A percentile compares a stretch with the other conserved stretches of the same genome.
phyloP scores from a whole-genome alignment of 1,140 invertebrate species.

The Laupala kohalensis region DNA sequence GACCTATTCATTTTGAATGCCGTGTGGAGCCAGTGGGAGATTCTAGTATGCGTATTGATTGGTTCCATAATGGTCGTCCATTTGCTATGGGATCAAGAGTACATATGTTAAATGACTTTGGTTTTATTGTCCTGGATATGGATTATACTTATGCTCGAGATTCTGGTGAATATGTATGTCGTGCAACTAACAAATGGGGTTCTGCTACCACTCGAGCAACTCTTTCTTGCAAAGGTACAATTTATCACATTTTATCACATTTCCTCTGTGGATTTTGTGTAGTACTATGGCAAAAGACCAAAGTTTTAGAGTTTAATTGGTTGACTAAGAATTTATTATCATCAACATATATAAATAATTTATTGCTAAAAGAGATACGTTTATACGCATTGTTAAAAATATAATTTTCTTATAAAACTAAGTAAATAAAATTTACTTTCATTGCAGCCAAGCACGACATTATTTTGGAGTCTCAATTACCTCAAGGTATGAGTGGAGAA shows the following conservation, averaged over 20 bases:
- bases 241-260: too few relatives aligned
- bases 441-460: conserved; percentile 64
- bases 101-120: conserved; percentile 84
- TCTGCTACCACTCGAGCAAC: conserved; percentile 69
- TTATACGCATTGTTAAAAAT: too few relatives aligned
- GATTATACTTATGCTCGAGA: conserved; percentile 76
- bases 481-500: conserved; percentile 81
- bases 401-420: too few relatives aligned
- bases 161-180: conserved; percentile 73
- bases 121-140: conserved; percentile 78
- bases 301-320: too few relatives aligned
- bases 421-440: background rate
- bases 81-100: conserved; percentile 79
- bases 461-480: conserved; percentile 82
- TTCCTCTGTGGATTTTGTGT: too few relatives aligned
- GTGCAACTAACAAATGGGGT: conserved; percentile 75
- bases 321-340: too few relatives aligned
- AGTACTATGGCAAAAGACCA: too few relatives aligned
- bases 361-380: too few relatives aligned
- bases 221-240: conserved; percentile 55
- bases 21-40: conserved; percentile 77
- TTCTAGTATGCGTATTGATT: conserved; percentile 79
- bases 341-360: too few relatives aligned
- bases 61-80: conserved; percentile 84
- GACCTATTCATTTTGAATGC: conserved; percentile 81